Percentiles rank a stretch among this genome's conserved stretches.
These are phyloP conservation scores for Aphelenchoides avenae DNA, from an alignment of 1,140 invertebrate species.

Conservation along the genomic window DNA sequence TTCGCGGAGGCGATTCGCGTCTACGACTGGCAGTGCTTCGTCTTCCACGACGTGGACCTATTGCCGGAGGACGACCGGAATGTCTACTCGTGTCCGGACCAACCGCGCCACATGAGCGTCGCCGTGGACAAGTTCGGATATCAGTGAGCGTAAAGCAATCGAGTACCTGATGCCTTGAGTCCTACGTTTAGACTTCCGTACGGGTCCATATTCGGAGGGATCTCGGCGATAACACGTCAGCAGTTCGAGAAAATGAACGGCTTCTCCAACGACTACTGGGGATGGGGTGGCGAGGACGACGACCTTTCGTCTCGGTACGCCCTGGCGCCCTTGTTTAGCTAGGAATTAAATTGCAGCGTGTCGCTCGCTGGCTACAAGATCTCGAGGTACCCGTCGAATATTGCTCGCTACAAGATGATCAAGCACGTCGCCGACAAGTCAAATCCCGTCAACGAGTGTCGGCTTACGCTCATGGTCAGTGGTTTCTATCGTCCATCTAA, in stretches of 20 bases:
- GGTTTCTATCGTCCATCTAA: too few relatives aligned
- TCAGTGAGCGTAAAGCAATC: conserved; percentile 63
- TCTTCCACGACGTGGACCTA: conserved; percentile 91
- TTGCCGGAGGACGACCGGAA: conserved; percentile 82
- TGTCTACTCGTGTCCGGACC: conserved; percentile 81
- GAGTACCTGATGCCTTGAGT: neutral
- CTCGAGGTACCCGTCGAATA: conserved; percentile 55
- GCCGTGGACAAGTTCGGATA: conserved; percentile 83
- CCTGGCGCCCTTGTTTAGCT: too few relatives aligned
- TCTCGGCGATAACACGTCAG: conserved; percentile 64
- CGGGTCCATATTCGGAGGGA: conserved; percentile 66
- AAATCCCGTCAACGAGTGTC: conserved; percentile 58
- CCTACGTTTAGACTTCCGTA: conserved; percentile 56
- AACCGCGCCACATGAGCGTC: conserved; percentile 79
- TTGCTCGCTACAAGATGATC: conserved; percentile 61
- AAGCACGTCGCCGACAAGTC: conserved; percentile 56
- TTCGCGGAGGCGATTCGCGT: conserved; percentile 63
- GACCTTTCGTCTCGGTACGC: conserved; percentile 45
- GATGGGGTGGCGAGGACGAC: conserved; percentile 65
- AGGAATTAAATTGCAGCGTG: conserved; percentile 39
- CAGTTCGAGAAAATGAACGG: conserved; percentile 78
- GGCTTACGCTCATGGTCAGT: too few relatives aligned
- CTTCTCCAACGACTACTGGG: conserved; percentile 83
- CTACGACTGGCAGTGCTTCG: conserved; percentile 70
- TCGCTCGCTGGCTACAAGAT: conserved; percentile 47